Evolutionary conservation across 2,113 vertebrate genomes (phyloP).

Genomic region (Pteropus alecto): DNA sequence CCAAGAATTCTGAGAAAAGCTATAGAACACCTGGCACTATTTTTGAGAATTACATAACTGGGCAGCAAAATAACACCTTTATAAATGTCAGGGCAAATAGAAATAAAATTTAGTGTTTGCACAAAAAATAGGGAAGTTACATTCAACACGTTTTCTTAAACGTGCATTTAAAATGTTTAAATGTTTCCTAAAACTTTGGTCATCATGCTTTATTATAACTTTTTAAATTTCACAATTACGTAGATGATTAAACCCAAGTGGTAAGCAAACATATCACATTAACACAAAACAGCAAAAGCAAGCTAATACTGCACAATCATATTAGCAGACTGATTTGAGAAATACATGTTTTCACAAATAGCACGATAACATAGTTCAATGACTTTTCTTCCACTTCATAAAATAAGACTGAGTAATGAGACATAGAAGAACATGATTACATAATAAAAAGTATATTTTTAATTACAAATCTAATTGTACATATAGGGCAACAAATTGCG

Average conservation of each 20-base stretch:
- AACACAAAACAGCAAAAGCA: constrained; percentile 80
- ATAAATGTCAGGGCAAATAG: constrained; percentile 79
- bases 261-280: constrained; percentile 77
- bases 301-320: constrained; percentile 86
- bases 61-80: constrained; percentile 78
- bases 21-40: constrained; percentile 89
- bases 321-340: constrained; percentile 61
- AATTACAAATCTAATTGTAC: constrained; percentile 76
- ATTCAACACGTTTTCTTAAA: constrained; percentile 78
- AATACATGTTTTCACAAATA: constrained; percentile 76
- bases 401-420: constrained; percentile 66
- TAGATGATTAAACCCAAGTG: constrained; percentile 72
- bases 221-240: constrained; percentile 71
- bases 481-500: constrained; percentile 57
- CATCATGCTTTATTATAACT: constrained; percentile 84
- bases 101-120: constrained; percentile 74
- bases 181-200: constrained; percentile 81
- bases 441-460: constrained; percentile 78
- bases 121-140: constrained; percentile 78
- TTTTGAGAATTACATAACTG: constrained; percentile 85
- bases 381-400: constrained; percentile 55
- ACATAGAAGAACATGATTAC: constrained; percentile 70
- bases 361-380: constrained; percentile 66
- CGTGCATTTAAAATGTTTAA: constrained; percentile 78
- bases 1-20: constrained; percentile 81